Base-by-base conservation (phyloP, 2,888 invertebrate genomes). In the Leptinotarsa peninsularis region DNA sequence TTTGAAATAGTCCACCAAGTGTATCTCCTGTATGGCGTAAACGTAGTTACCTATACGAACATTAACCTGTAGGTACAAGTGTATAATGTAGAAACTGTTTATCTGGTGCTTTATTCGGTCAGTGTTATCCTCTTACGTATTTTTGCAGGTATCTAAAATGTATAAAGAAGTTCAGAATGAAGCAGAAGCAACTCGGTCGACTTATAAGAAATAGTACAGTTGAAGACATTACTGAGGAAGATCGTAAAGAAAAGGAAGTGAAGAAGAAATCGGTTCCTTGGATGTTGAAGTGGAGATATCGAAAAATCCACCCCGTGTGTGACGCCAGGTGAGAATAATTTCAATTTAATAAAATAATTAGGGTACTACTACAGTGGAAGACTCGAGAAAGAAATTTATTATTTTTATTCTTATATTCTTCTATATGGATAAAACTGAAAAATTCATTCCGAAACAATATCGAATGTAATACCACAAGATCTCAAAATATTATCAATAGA, bases 141-240 rank as follows among this genome's bases (percentile, higher is more conserved):
- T 73, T 43, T 78, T 74, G 63, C 56, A 78, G 80, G 73, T 79
- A 77, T 73, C 72, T 77, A 76, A 80, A 77, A 72, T 75, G 76
- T n/a, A 23, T 81, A 58, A 75, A 76, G 43, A 76, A 73, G 60
- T 67, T 81, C 54, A 79, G 77, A 67, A 80, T 81, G 78, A 80
- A 77, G 68, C 79, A 78, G 17, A 78, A 72, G 15, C 60, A 74
- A 21, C 21, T 66, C 49, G 74, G 72, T 23, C 56, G 43, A 21
- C 21, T 73, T 52, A 58, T 67, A 67, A 43, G 76, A 33, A 66
- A 67, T 43, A 71, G 49, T 56, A 4, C 49, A 21, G 56, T 54
- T 4, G 23, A 78, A 71, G 21, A 69, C 66, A 23, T 63, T 49
- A 56, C 43, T 68, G 54, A 71, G 58, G 58, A 73, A 71, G 18